Base-by-base conservation (phyloP, 2,888 invertebrate species). In the Tenthredo livida region DNA sequence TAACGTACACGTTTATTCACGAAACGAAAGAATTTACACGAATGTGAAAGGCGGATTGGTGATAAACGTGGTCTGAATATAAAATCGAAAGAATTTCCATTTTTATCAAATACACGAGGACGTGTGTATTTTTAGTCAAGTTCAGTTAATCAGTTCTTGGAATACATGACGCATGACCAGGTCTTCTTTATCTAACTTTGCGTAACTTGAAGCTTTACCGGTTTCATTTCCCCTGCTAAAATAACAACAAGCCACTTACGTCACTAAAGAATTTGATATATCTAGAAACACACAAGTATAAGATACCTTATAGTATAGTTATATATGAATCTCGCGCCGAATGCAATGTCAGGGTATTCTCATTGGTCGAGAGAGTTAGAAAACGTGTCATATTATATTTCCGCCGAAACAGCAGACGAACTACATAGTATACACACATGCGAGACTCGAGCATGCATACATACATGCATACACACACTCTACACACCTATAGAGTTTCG, bases 311-410 rank as follows among this genome's bases (percentile, higher is more conserved):
- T n/a, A n/a, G n/a, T n/a, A 3, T 9, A 21, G 43, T n/a, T 3
- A 73, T 43, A 73, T 43, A n/a, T 40, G 70, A 37, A 72, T 73
- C 15, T n/a, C 73, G 73, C 73, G 73, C 73, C 21, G 15, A 40
- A 73, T 25, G 40, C 40, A 33, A 6, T 33, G 10, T 67, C 67
- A 25, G 43, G 21, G 73, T 21, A 3, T 73, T 73, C 29, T 25
- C 21, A 73, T 73, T 73, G 43, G 72, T 17, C 43, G 73, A 47
- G 10, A 77, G 75, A 77, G 75, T n/a, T 50, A 21, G 17, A 54
- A n/a, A 47, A 33, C 77, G 77, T 77, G 50, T 33, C 77, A n/a
- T 47, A 54, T 77, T 33, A n/a, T 47, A 54, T 77, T 33, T 77
- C 77, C 33, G 50, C 33, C 33, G n/a, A 67, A 33, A 67, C 67